These are phyloP conservation scores for Pluvianellus socialis DNA, from an alignment of 2,113 vertebrate genomes.

Conservation along the genomic window DNA sequence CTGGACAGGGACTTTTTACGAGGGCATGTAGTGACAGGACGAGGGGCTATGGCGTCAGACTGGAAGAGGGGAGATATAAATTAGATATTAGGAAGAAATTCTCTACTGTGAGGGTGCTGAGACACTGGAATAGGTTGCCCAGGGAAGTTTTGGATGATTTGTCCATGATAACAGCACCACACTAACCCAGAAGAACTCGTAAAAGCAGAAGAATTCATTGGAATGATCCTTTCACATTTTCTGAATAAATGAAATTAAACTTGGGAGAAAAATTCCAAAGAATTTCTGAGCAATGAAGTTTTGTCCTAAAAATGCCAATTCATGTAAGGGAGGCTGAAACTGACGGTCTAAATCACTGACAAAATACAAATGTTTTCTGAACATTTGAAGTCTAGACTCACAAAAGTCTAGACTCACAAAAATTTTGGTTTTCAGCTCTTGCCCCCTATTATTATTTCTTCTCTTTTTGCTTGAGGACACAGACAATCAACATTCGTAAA, in stretches of 20 bases:
- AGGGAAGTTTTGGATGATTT: background rate
- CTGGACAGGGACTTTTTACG: too few species aligned
- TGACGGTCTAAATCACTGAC: background rate
- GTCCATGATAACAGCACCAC: background rate
- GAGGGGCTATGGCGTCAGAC: too few species aligned
- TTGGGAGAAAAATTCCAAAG: background rate
- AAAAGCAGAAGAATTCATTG: background rate
- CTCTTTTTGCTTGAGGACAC: background rate
- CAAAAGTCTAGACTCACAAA: background rate
- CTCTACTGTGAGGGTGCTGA: too few species aligned
- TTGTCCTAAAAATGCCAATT: background rate
- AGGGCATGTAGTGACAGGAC: too few species aligned
- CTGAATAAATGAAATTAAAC: background rate
- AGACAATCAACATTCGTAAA: background rate
- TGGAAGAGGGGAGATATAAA: too few species aligned
- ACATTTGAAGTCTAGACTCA: background rate
- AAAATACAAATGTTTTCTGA: background rate
- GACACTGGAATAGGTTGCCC: too few species aligned
- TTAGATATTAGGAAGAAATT: too few species aligned
- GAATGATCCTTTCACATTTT: background rate
- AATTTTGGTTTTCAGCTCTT: background rate
- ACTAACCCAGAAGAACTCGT: background rate
- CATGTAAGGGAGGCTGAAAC: background rate
- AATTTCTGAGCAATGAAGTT: background rate
- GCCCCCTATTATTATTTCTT: background rate